Conservation (phyloP, 1,140 invertebrate species). For the Drosophila malerkotliana region DNA sequence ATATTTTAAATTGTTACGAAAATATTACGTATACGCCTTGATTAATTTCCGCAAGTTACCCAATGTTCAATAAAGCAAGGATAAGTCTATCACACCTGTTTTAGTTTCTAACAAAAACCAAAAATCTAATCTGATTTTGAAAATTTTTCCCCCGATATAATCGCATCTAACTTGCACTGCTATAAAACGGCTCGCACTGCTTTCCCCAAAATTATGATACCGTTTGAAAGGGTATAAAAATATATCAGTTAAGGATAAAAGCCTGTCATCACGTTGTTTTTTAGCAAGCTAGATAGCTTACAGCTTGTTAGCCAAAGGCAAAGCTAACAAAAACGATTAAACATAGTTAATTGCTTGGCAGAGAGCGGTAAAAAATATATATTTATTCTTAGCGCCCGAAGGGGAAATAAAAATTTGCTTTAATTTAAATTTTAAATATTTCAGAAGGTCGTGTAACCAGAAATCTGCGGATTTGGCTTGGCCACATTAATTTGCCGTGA, state of each 20-base stretch:
- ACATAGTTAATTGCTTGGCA: slow-evolving; percentile 8
- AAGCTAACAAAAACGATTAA: slow-evolving; percentile 14
- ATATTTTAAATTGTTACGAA: too few relatives aligned
- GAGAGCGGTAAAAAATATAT: background rate
- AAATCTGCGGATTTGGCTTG: slow-evolving; percentile 40
- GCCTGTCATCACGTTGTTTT: background rate
- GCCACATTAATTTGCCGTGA: slow-evolving; percentile 41
- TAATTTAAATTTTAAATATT: slow-evolving; percentile 42
- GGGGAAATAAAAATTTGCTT: slow-evolving; percentile 21
- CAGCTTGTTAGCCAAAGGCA: slow-evolving; percentile 17
- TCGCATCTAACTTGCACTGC: too few relatives aligned
- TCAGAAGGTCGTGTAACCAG: slow-evolving; percentile 33
- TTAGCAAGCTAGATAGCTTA: background rate
- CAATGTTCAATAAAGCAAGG: too few relatives aligned
- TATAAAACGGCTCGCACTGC: too few relatives aligned
- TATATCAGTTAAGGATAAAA: background rate
- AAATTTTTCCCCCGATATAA: too few relatives aligned
- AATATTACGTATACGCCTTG: too few relatives aligned
- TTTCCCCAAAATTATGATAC: too few relatives aligned
- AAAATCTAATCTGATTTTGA: too few relatives aligned
- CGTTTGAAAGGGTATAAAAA: background rate
- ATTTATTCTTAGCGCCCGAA: background rate
- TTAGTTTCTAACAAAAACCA: too few relatives aligned
- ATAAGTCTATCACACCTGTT: too few relatives aligned
- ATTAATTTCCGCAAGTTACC: too few relatives aligned